phyloP scores from a whole-genome alignment of 1,140 invertebrate genomes.

The Micrasema minimum region DNA sequence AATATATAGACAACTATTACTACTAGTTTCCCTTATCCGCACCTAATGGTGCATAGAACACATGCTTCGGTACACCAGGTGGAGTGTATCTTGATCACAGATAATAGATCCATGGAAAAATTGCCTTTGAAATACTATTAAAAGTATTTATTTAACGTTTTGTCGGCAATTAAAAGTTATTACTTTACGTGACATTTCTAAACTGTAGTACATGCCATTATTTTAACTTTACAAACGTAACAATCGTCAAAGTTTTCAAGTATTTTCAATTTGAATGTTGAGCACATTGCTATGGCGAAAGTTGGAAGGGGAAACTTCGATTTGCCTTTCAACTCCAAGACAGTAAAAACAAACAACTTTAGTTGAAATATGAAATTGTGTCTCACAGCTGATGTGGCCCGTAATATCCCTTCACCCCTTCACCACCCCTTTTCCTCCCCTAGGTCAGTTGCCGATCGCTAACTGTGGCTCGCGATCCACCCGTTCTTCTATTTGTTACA shows the following conservation, averaged over 20 bases:
- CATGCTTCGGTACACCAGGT: no score
- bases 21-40: no score
- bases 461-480: no score
- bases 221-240: constrained; percentile 32
- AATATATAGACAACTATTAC: no score
- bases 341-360: constrained; percentile 43
- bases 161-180: constrained; percentile 33
- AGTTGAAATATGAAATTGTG: constrained; percentile 44
- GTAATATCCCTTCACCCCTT: neutral
- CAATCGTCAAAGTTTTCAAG: constrained; percentile 37
- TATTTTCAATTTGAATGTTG: constrained; percentile 43
- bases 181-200: constrained; percentile 15
- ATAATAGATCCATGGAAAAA: no score
- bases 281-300: constrained; percentile 38
- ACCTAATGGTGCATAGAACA: no score
- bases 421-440: neutral
- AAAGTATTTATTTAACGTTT: no score
- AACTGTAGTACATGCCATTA: constrained; percentile 18
- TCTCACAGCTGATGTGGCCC: constrained; percentile 30
- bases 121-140: no score
- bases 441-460: no score
- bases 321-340: constrained; percentile 41
- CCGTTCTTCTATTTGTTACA: no score
- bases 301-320: constrained; percentile 40
- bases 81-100: no score